phyloP scores from a whole-genome alignment of 2,113 vertebrate species.

The Chaetodon auriga region DNA sequence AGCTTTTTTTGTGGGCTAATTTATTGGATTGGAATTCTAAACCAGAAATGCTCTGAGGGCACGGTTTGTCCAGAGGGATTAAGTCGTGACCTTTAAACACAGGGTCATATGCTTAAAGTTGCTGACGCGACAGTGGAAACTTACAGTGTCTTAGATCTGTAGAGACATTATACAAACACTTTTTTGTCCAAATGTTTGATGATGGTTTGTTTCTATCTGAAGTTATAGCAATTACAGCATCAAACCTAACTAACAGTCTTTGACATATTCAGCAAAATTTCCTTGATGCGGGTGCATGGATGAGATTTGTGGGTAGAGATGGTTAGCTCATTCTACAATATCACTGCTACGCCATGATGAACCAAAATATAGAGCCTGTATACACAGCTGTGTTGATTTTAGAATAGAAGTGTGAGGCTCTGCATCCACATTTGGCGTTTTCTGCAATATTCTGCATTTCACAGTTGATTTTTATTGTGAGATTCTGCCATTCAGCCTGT shows the following conservation, averaged over 20 bases:
- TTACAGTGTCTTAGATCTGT: not conserved
- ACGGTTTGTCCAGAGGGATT: conserved; percentile 25
- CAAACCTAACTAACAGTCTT: not conserved
- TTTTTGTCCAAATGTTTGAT: not conserved
- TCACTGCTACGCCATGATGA: too few species aligned
- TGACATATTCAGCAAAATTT: not conserved
- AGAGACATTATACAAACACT: not conserved
- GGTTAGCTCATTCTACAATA: not conserved
- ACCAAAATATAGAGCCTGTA: not conserved
- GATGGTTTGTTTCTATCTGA: not conserved
- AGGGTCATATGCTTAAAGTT: not conserved
- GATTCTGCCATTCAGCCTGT: too few species aligned
- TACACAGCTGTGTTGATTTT: not conserved
- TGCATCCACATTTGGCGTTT: too few species aligned
- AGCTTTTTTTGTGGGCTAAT: conserved; percentile 43
- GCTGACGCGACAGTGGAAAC: conserved; percentile 1
- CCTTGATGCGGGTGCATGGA: not conserved
- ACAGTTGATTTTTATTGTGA: too few species aligned
- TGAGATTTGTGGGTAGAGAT: not conserved
- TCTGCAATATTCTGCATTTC: too few species aligned
- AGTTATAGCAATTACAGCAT: not conserved
- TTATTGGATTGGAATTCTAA: conserved; percentile 50
- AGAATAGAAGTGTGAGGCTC: not conserved
- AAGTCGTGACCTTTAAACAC: conserved; percentile 24
- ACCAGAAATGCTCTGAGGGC: conserved; percentile 11